phyloP scores from a whole-genome alignment of 2,888 invertebrate species.

The Orchesellides sinensis region DNA sequence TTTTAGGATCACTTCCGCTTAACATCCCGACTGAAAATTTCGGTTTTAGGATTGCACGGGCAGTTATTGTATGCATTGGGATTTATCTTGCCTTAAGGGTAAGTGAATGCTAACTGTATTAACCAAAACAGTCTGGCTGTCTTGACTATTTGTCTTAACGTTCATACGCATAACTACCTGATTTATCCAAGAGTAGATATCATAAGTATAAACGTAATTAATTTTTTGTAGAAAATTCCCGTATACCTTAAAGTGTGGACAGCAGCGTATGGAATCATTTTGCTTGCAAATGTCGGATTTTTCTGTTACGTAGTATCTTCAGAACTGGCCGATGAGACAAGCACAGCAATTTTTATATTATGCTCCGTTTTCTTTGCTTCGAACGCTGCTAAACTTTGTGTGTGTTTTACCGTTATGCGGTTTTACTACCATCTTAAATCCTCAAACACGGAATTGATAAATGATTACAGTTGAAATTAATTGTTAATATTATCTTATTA shows the following conservation, averaged over 20 bases:
- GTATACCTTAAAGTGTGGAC: too few species aligned
- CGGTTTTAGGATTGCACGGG: neutral
- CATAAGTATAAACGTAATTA: too few species aligned
- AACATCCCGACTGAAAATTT: slow-evolving; percentile 15
- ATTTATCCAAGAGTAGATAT: too few species aligned
- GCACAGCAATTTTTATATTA: neutral
- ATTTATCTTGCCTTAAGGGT: slow-evolving; percentile 4
- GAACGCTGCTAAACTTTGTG: neutral
- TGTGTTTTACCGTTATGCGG: neutral
- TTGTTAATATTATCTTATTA: too few species aligned
- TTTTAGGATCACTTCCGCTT: slow-evolving; percentile 7
- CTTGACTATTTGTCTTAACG: too few species aligned
- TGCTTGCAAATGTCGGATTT: neutral
- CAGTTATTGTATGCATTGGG: neutral
- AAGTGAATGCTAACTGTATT: neutral
- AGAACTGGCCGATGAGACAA: neutral
- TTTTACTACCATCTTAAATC: neutral
- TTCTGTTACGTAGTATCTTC: neutral
- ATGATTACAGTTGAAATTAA: slow-evolving; percentile 10
- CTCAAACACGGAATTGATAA: neutral
- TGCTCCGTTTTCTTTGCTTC: slow-evolving; percentile 15
- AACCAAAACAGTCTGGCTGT: too few species aligned
- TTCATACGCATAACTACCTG: too few species aligned
- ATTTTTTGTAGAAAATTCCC: neutral
- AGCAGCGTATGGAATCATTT: neutral